Conservation (phyloP, 2,113 vertebrate genomes). For the Turdus rufiventris region DNA sequence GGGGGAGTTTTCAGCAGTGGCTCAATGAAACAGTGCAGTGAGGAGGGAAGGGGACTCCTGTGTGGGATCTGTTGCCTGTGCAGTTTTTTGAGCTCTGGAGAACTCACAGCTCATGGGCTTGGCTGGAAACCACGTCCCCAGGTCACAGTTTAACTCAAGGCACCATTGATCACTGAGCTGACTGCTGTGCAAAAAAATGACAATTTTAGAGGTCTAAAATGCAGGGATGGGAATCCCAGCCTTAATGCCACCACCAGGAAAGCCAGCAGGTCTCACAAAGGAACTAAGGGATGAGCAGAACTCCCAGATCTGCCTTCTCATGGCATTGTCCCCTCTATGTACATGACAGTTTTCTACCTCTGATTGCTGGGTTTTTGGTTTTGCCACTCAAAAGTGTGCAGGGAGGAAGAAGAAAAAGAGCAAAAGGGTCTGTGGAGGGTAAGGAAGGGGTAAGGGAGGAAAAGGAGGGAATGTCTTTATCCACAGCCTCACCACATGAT, state of each 20-base stretch:
- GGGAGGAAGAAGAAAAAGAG: neutral
- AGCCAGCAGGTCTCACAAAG: neutral
- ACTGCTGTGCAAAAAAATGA: neutral
- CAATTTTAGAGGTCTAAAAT: neutral
- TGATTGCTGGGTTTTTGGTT: neutral
- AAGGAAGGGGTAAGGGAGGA: neutral
- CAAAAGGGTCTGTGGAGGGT: neutral
- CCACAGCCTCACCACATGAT: neutral
- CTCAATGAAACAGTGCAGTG: neutral
- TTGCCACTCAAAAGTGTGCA: neutral
- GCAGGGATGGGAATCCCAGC: neutral
- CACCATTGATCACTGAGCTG: neutral
- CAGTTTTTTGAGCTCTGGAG: neutral
- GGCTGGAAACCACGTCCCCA: neutral
- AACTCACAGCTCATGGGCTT: neutral
- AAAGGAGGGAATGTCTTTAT: neutral
- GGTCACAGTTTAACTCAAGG: neutral
- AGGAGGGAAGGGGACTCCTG: neutral
- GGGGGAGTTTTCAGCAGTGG: neutral
- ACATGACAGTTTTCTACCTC: neutral
- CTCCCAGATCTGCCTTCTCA: neutral
- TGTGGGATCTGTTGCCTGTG: neutral
- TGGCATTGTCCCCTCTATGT: rapidly evolving
- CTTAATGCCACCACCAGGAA: neutral
- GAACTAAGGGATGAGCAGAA: neutral